Conservation (phyloP, 2,797 vertebrate genomes). For the Synanceia verrucosa region DNA sequence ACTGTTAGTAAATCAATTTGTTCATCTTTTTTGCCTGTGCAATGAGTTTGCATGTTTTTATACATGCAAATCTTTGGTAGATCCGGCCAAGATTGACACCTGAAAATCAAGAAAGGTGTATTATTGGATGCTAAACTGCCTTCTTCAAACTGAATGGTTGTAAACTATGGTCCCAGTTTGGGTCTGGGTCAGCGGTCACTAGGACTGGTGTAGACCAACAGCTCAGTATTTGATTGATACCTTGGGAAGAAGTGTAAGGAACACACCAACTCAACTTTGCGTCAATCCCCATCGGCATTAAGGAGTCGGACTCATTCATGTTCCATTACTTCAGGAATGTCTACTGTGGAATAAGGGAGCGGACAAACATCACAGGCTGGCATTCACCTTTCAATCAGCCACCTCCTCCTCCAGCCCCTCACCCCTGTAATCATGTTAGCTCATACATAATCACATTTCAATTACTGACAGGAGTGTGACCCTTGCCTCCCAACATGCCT, state of each 20-base stretch:
- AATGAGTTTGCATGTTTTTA: too few species aligned
- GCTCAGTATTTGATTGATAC: neutral
- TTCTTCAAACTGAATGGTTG: neutral
- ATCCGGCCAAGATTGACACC: too few species aligned
- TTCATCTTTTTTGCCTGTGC: too few species aligned
- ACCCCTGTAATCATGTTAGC: conserved; percentile 81
- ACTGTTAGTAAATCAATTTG: too few species aligned
- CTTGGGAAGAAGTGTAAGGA: conserved; percentile 1
- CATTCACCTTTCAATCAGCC: conserved; percentile 81
- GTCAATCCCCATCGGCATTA: conserved; percentile 29
- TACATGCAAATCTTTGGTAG: too few species aligned
- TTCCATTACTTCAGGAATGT: conserved; percentile 81
- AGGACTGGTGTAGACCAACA: neutral
- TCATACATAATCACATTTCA: conserved; percentile 84
- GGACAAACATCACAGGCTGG: conserved; percentile 74
- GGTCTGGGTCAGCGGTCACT: neutral
- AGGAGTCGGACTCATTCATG: conserved; percentile 69
- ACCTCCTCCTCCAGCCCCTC: conserved; percentile 33
- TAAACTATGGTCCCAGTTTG: neutral
- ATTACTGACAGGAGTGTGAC: conserved; percentile 85
- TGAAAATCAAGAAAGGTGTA: too few species aligned
- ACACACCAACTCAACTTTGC: conserved; percentile 14
- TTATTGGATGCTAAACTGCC: too few species aligned
- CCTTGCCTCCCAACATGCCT: conserved; percentile 76
- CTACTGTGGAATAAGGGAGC: conserved; percentile 66